These are phyloP conservation scores for Periplaneta americana DNA, from an alignment of 1,140 invertebrate species.

Conservation along the genomic window DNA sequence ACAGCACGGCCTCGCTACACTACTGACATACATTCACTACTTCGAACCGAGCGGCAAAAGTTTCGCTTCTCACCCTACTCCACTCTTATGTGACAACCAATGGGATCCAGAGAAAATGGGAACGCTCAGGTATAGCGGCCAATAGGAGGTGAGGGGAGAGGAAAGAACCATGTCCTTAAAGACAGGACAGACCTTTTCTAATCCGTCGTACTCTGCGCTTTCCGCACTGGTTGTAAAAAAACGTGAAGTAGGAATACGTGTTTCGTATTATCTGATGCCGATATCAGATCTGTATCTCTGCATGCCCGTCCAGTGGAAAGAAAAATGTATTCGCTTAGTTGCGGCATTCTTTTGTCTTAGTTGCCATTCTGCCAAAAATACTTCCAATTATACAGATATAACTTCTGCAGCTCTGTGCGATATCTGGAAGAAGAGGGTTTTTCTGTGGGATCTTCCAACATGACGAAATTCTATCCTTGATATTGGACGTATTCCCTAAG, in stretches of 20 bases:
- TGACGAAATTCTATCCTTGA: no score
- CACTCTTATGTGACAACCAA: neutral
- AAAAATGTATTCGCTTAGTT: no score
- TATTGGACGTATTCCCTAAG: no score
- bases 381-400: no score
- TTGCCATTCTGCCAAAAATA: no score
- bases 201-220: no score
- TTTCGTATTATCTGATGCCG: neutral
- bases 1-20: neutral
- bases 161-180: neutral
- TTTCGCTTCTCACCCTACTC: neutral
- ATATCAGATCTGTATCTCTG: neutral
- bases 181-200: neutral
- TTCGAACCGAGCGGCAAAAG: neutral
- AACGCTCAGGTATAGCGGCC: neutral
- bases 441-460: no score
- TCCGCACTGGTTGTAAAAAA: neutral
- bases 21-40: neutral
- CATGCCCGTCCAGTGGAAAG: neutral
- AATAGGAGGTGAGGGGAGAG: neutral
- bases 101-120: neutral
- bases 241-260: neutral
- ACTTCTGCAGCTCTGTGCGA: no score
- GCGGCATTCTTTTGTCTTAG: no score
- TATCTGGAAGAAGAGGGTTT: no score